These are phyloP conservation scores for Protobothrops flavoviridis DNA, from an alignment of 2,113 vertebrate species.

Conservation along the genomic window DNA sequence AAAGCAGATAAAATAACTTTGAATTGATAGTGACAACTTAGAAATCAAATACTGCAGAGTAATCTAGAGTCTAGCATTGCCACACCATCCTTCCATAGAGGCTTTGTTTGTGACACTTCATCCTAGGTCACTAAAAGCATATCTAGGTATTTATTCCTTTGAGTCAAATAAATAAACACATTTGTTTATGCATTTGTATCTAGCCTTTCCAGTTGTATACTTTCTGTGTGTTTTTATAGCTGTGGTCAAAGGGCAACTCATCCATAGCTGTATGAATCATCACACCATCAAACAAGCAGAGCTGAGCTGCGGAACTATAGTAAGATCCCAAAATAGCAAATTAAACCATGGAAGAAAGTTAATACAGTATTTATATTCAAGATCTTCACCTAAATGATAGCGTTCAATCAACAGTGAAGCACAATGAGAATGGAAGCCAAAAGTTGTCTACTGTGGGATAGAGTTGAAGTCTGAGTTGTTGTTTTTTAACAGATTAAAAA, in stretches of 20 bases:
- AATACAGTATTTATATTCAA: not conserved
- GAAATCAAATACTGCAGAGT: not conserved
- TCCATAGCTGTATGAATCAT: not conserved
- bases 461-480: not conserved
- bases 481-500: not conserved
- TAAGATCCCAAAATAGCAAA: not conserved
- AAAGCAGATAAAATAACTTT: not conserved
- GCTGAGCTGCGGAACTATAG: not conserved
- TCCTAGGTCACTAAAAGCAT: not conserved
- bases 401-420: not conserved
- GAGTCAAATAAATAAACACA: not conserved
- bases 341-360: not conserved
- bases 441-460: not conserved
- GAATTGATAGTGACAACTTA: not conserved
- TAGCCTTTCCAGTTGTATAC: not conserved
- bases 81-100: not conserved
- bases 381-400: not conserved
- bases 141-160: not conserved
- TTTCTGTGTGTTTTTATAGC: not conserved
- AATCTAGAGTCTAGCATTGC: not conserved
- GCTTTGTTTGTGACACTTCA: not conserved
- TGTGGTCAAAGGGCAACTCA: not conserved
- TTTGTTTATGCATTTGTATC: not conserved
- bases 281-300: not conserved
- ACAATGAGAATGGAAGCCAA: not conserved